These are phyloP conservation scores for Plodia interpunctella DNA, from an alignment of 1,140 invertebrate genomes.

Conservation along the genomic window DNA sequence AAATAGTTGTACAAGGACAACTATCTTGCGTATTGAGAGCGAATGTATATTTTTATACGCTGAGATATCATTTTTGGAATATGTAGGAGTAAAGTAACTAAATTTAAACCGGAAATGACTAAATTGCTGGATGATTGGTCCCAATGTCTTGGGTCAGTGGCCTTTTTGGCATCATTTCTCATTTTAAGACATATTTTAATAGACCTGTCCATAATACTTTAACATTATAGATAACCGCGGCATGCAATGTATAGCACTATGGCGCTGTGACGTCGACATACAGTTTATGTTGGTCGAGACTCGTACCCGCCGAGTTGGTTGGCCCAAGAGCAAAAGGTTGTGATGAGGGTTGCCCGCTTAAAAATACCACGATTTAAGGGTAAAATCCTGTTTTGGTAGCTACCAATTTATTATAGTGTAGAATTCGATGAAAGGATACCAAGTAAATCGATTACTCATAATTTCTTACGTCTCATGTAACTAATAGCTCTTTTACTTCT, in stretches of 20 bases:
- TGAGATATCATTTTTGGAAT: constrained; percentile 6
- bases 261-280: constrained; percentile 37
- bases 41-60: constrained; percentile 17
- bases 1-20: constrained; percentile 30
- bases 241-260: constrained; percentile 25
- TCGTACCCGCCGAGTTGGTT: constrained; percentile 40
- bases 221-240: background rate
- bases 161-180: constrained; percentile 1
- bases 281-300: constrained; percentile 39
- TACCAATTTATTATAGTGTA: too few relatives aligned
- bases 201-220: background rate
- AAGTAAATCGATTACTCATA: too few relatives aligned
- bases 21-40: constrained; percentile 44
- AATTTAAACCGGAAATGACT: background rate
- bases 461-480: too few relatives aligned
- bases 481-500: too few relatives aligned
- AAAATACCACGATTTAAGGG: background rate
- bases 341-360: constrained; percentile 33
- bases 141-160: background rate
- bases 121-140: background rate
- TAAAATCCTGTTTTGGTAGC: background rate
- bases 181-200: background rate
- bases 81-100: background rate
- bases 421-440: too few relatives aligned
- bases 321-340: constrained; percentile 44